These are phyloP conservation scores for Meiosimyza platycephala DNA, from an alignment of 2,888 invertebrate genomes.

Conservation along the genomic window DNA sequence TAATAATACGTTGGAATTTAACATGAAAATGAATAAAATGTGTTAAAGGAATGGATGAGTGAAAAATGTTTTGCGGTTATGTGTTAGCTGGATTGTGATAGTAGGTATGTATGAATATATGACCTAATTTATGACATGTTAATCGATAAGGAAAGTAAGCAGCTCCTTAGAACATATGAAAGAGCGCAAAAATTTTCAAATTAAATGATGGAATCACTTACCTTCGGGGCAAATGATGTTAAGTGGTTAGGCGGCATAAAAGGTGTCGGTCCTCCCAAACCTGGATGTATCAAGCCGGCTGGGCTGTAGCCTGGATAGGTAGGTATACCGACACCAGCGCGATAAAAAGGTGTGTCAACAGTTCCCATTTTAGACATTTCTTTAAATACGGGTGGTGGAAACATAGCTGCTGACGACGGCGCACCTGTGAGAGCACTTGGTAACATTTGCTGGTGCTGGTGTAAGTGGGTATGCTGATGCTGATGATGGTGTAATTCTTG, in stretches of 20 bases:
- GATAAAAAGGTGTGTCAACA: constrained; percentile 83
- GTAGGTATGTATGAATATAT: constrained; percentile 1
- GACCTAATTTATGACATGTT: constrained; percentile 4
- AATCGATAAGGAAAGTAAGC: constrained; percentile 10
- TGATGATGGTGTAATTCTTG: constrained; percentile 94
- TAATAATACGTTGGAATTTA: constrained; percentile 40
- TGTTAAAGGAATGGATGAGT: constrained; percentile 63
- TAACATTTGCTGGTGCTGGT: constrained; percentile 85
- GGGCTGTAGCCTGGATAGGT: constrained; percentile 84
- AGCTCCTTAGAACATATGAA: too few species aligned
- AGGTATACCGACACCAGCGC: constrained; percentile 75
- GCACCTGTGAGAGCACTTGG: constrained; percentile 72
- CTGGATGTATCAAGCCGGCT: constrained; percentile 79
- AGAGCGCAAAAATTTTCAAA: neutral
- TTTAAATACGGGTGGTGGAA: constrained; percentile 82
- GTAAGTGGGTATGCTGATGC: constrained; percentile 92
- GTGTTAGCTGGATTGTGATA: constrained; percentile 54
- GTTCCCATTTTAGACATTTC: constrained; percentile 87
- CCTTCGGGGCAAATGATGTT: constrained; percentile 90
- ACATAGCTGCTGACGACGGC: constrained; percentile 67
- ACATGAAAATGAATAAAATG: constrained; percentile 50
- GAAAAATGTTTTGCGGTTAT: constrained; percentile 51
- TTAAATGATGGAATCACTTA: constrained; percentile 63
- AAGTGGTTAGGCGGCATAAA: constrained; percentile 90
- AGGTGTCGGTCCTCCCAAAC: constrained; percentile 81